Percentiles rank a stretch among this genome's conserved stretches.
phyloP scores from a whole-genome alignment of 2,113 vertebrate genomes.

The Bufo gargarizans region DNA sequence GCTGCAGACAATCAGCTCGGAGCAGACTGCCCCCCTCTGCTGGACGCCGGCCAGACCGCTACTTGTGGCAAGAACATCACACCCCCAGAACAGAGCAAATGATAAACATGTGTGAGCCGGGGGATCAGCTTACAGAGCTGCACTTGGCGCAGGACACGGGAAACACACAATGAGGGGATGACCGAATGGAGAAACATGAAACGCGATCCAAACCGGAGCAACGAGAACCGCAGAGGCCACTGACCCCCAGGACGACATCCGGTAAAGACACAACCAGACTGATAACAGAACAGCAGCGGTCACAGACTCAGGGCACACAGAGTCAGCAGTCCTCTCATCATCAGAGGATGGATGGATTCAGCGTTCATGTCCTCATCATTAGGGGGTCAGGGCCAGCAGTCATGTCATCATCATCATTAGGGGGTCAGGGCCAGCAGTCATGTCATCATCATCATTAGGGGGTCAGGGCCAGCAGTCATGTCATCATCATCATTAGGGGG shows the following conservation, averaged over 20 bases:
- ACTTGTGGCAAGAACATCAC: conserved; percentile 12
- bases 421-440: too few relatives aligned
- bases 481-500: too few relatives aligned
- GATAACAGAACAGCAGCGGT: too few relatives aligned
- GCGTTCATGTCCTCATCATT: too few relatives aligned
- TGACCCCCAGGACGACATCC: not conserved
- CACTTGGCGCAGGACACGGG: not conserved
- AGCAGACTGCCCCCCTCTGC: not conserved
- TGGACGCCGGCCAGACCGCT: not conserved
- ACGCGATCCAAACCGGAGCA: not conserved
- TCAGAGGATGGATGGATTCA: too few relatives aligned
- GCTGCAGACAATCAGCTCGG: not conserved
- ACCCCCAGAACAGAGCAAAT: conserved; percentile 11
- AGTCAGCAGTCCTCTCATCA: too few relatives aligned
- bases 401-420: too few relatives aligned
- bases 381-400: too few relatives aligned
- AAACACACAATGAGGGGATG: not conserved
- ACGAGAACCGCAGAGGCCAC: not conserved
- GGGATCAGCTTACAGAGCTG: not conserved
- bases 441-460: too few relatives aligned
- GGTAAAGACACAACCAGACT: not conserved
- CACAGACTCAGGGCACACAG: too few relatives aligned
- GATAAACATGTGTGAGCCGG: conserved; percentile 13
- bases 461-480: too few relatives aligned
- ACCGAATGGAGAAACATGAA: conserved; percentile 18